These are phyloP conservation scores for Eulemur macaco DNA, from an alignment of 2,113 vertebrate genomes.

Conservation along the genomic window DNA sequence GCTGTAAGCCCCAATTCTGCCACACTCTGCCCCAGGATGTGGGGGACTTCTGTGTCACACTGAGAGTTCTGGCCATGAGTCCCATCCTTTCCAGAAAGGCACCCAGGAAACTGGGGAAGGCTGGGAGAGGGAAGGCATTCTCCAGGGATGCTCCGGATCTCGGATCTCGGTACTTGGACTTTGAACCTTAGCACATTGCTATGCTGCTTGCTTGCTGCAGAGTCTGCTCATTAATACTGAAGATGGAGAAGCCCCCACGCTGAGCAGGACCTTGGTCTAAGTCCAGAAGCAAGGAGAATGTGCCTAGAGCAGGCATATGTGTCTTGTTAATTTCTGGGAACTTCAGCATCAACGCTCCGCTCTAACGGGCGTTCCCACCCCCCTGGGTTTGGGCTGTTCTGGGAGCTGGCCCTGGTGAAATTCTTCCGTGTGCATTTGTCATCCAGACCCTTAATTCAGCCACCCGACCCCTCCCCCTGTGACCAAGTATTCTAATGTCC, in stretches of 20 bases:
- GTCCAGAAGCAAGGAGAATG: background rate
- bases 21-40: accelerated
- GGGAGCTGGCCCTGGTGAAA: too few species aligned
- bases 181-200: background rate
- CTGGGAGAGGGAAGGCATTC: background rate
- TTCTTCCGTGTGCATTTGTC: background rate
- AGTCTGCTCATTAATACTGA: background rate
- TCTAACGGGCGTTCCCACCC: too few species aligned
- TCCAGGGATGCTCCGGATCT: too few species aligned
- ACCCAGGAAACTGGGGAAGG: background rate
- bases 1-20: accelerated
- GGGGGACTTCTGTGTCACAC: background rate
- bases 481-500: background rate
- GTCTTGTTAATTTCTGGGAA: background rate
- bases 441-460: background rate
- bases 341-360: accelerated
- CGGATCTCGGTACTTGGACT: background rate
- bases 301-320: accelerated
- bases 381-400: background rate
- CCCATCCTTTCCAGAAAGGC: background rate
- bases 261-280: background rate
- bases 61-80: too few species aligned
- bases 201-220: too few species aligned
- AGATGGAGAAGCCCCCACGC: background rate
- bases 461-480: accelerated